Percentiles rank a stretch among this genome's conserved stretches.
These are phyloP conservation scores for Trichogramma pretiosum DNA, from an alignment of 1,140 invertebrate genomes.

Conservation along the genomic window DNA sequence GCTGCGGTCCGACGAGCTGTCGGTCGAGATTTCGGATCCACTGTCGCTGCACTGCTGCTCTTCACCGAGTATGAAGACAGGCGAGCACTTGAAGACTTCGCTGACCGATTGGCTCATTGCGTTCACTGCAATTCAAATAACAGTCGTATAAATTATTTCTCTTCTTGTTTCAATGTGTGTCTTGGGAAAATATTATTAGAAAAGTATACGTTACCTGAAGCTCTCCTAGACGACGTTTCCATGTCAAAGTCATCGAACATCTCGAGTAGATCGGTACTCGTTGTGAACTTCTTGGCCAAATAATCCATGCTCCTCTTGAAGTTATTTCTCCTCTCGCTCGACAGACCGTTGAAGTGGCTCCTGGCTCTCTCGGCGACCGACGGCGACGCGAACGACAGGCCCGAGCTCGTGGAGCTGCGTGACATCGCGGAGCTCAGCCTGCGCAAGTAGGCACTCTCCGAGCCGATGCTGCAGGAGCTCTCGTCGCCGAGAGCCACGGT, in stretches of 20 bases:
- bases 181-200: no score
- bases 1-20: slow-evolving; percentile 50
- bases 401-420: slow-evolving; percentile 12
- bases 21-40: slow-evolving; percentile 50
- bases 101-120: slow-evolving; percentile 25
- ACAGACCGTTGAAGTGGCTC: slow-evolving; percentile 29
- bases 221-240: slow-evolving; percentile 29
- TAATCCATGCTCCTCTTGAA: slow-evolving; percentile 46
- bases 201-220: slow-evolving; percentile 41
- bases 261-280: slow-evolving; percentile 33
- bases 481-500: slow-evolving; percentile 30
- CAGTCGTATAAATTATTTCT: no score
- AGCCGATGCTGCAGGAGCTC: slow-evolving; percentile 20
- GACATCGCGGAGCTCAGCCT: slow-evolving; percentile 12
- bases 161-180: no score
- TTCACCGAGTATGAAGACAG: slow-evolving; percentile 46
- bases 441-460: slow-evolving; percentile 25
- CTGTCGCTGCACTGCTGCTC: slow-evolving; percentile 46
- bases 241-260: slow-evolving; percentile 29
- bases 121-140: slow-evolving; percentile 7
- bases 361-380: no score
- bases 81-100: slow-evolving; percentile 46
- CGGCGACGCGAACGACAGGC: slow-evolving; percentile 20
- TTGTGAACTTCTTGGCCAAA: slow-evolving; percentile 40
- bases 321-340: slow-evolving; percentile 40